Percentiles rank a stretch among this genome's conserved stretches.
Evolutionary conservation across 2,113 vertebrate species (phyloP).

Genomic region (Dromiciops gliroides): DNA sequence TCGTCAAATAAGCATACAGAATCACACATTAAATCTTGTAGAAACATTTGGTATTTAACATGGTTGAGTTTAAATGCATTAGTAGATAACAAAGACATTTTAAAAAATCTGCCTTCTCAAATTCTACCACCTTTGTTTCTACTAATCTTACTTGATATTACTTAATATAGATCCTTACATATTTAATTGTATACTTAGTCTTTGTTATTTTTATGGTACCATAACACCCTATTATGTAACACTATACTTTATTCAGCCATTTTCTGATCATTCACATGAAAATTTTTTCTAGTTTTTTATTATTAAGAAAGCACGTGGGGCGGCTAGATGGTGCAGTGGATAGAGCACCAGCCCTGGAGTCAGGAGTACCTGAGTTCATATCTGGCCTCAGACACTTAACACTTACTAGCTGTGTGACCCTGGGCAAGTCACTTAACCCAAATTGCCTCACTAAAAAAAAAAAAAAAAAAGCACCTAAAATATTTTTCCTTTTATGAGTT

Average conservation of each 20-base stretch:
- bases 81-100: background rate
- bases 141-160: background rate
- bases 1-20: background rate
- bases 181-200: background rate
- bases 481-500: background rate
- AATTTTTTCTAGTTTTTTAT: background rate
- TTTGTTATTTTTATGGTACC: background rate
- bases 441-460: no score
- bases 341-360: no score
- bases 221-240: background rate
- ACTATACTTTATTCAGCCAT: background rate
- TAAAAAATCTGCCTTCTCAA: background rate
- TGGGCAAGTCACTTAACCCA: no score
- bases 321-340: no score
- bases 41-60: background rate
- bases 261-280: background rate
- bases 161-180: background rate
- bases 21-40: background rate
- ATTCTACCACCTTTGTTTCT: background rate
- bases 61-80: background rate
- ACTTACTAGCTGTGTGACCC: no score
- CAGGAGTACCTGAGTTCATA: no score
- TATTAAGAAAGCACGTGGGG: background rate
- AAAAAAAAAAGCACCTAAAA: background rate
- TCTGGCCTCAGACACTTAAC: no score